Evolutionary conservation across 1,140 invertebrate species (phyloP).

Genomic region (Andricus grossulariae): DNA sequence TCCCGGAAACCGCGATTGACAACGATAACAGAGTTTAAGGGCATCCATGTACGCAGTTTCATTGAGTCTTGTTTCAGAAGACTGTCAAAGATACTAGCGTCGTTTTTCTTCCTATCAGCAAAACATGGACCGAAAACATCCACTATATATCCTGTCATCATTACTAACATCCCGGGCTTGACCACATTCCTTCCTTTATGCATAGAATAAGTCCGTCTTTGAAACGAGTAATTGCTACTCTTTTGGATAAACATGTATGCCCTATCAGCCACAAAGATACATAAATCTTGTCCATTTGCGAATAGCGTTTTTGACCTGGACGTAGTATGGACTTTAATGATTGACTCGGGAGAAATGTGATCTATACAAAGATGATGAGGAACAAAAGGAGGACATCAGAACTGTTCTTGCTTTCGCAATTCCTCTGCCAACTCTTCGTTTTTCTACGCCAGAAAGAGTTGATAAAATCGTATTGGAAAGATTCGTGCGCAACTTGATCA

Average conservation of each 20-base stretch:
- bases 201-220: conserved; percentile 14
- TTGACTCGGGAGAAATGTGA: too few species aligned
- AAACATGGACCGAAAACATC: conserved; percentile 32
- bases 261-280: conserved; percentile 15
- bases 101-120: conserved; percentile 33
- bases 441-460: too few species aligned
- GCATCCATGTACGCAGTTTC: neutral
- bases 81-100: neutral
- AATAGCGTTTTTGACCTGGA: neutral
- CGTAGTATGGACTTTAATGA: neutral
- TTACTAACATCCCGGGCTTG: conserved; percentile 31
- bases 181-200: conserved; percentile 31
- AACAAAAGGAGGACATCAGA: too few species aligned
- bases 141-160: conserved; percentile 22
- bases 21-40: neutral
- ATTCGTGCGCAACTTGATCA: too few species aligned
- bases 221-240: conserved; percentile 22
- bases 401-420: too few species aligned
- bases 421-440: too few species aligned
- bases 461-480: too few species aligned
- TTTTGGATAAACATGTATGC: conserved; percentile 31
- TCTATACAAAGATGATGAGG: too few species aligned
- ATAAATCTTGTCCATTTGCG: conserved; percentile 2
- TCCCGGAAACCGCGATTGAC: neutral
- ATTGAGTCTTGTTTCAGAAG: too few species aligned